Percentiles rank a stretch among this genome's conserved stretches.
Conservation (phyloP, 1,140 invertebrate species). For the Aporrectodea caliginosa region DNA sequence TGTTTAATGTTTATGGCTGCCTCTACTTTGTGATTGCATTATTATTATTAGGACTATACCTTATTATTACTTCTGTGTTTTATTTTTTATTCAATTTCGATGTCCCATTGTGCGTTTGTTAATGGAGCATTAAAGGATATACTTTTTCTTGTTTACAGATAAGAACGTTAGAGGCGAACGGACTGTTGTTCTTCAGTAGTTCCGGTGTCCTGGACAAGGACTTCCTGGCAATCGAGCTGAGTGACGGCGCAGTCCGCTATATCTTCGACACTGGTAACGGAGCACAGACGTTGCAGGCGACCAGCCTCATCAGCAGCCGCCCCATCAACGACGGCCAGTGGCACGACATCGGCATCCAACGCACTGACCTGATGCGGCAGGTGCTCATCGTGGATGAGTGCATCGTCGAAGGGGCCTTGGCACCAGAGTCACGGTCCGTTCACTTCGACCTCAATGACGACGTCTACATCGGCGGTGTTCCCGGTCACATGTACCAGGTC, state of each 20-base stretch:
- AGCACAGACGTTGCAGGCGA: slow-evolving; percentile 42
- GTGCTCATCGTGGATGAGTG: slow-evolving; percentile 11
- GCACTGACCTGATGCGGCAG: background rate
- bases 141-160: slow-evolving; percentile 4
- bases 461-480: slow-evolving; percentile 17
- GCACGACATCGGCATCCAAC: slow-evolving; percentile 2
- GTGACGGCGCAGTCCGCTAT: slow-evolving; percentile 46
- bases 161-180: background rate
- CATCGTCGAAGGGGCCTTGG: background rate
- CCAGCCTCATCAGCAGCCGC: slow-evolving; percentile 39
- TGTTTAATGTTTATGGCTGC: no score
- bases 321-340: slow-evolving; percentile 17
- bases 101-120: no score
- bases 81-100: no score
- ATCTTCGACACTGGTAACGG: slow-evolving; percentile 51
- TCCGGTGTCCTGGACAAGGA: slow-evolving; percentile 38
- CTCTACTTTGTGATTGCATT: no score
- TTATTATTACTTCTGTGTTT: no score
- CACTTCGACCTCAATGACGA: slow-evolving; percentile 24
- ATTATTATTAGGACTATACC: no score
- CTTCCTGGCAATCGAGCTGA: slow-evolving; percentile 51
- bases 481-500: background rate
- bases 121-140: no score
- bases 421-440: background rate
- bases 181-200: slow-evolving; percentile 4